Evolutionary conservation across 2,888 invertebrate genomes (phyloP), one percentile per base, ranked within the genome.

Genomic region (Papilio demoleus): DNA sequence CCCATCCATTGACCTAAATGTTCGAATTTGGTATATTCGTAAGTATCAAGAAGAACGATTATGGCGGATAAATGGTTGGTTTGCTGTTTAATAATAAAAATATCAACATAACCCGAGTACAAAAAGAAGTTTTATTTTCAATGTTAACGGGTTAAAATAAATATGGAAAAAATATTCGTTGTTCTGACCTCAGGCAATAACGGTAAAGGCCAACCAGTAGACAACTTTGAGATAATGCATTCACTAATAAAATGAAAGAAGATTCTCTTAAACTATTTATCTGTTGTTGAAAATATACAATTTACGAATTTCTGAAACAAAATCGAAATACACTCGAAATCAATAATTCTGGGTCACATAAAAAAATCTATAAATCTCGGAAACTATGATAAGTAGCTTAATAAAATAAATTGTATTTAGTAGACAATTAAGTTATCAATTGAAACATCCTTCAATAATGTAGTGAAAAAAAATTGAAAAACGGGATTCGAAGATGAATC

Each of bases 201-300:
- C 17, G 31, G 50, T 14, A 6, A 50, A 56, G 53, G 53, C 17
- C 31, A 56, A 56, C 53, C 53, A 17, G 53, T 56, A 56, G 31
- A 17, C 31, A 31, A 56, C 8, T 9, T 53, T 17, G 31, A 27
- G 24, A 31, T 24, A 53, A 5, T 53, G n/a, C 27, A n/a, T 56
- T 27, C 19, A 19, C 9, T 24, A 8, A 31, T 8, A 31, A 17
- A 8, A 17, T 47, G 22, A 47, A 47, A 47, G 22, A 47, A 47
- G 22, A 47, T n/a, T 22, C 12, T 19, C 17, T 38, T 38, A 38
- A 38, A 38, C 12, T 36, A 36, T 36, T 36, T 9, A 31, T 38
- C 38, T 38, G 12, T 45, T 6, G 19, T 19, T 45, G 3, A 0
- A 42, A 42, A 45, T 0, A 42, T 45, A 19, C 19, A 4, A 2